phyloP scores from a whole-genome alignment of 2,888 invertebrate species.

The Zaprionus obscuricornis region DNA sequence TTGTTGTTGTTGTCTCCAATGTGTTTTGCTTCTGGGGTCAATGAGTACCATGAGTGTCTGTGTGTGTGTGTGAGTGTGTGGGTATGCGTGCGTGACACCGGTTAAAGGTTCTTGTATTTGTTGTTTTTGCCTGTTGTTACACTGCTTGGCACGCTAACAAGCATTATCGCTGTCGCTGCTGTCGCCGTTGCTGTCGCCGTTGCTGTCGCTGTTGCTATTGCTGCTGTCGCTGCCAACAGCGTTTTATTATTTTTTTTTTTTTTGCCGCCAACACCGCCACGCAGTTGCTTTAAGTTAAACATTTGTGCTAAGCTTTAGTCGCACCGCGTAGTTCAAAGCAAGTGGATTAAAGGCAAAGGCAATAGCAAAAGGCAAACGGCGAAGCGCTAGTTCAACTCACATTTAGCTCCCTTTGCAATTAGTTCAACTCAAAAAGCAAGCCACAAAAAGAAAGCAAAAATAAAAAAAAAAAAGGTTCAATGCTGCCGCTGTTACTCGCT shows the following conservation, averaged over 20 bases:
- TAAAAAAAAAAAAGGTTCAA: constrained; percentile 38
- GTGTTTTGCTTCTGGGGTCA: neutral
- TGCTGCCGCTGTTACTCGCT: too few species aligned
- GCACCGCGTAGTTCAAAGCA: constrained; percentile 74
- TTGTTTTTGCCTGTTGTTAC: constrained; percentile 18
- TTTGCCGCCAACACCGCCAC: constrained; percentile 20
- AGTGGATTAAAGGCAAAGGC: constrained; percentile 68
- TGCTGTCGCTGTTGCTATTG: constrained; percentile 15
- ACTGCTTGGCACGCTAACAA: constrained; percentile 52
- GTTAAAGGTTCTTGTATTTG: constrained; percentile 8
- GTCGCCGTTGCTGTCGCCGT: constrained; percentile 20
- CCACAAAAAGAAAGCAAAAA: constrained; percentile 3
- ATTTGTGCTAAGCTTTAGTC: constrained; percentile 66
- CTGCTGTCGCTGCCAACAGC: constrained; percentile 20
- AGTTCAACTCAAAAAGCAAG: neutral
- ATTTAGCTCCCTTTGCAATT: too few species aligned
- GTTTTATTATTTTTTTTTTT: too few species aligned
- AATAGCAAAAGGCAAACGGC: neutral
- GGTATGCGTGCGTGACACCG: neutral
- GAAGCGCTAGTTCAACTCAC: too few species aligned
- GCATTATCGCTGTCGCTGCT: too few species aligned
- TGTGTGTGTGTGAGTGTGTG: constrained; percentile 14
- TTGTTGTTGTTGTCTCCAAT: constrained; percentile 32
- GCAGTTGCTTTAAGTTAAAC: constrained; percentile 57
- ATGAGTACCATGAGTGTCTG: neutral